These are phyloP conservation scores for Protobothrops flavoviridis DNA, from an alignment of 2,113 vertebrate species.

Conservation along the genomic window DNA sequence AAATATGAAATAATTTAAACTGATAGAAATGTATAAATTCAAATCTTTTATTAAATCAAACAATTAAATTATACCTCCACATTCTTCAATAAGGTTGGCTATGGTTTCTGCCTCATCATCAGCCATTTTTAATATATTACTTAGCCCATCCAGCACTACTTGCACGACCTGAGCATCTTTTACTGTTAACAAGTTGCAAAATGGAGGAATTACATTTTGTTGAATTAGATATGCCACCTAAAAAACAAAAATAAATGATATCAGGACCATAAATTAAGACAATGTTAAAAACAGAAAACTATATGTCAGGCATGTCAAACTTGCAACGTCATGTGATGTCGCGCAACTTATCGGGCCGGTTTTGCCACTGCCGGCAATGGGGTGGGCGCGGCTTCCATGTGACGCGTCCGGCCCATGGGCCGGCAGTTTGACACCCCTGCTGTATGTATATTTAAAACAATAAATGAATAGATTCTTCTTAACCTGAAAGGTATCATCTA, in stretches of 20 bases:
- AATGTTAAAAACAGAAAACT: background rate
- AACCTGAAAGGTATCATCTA: background rate
- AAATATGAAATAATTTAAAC: background rate
- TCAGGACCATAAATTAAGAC: accelerated
- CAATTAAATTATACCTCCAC: conserved; percentile 80
- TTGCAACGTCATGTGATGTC: too few relatives aligned
- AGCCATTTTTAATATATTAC: conserved; percentile 99
- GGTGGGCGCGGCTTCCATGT: too few relatives aligned
- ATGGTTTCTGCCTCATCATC: conserved; percentile 97
- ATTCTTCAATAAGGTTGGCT: conserved; percentile 98
- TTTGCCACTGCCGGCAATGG: too few relatives aligned
- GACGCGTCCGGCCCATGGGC: too few relatives aligned
- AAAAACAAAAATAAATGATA: conserved; percentile 6
- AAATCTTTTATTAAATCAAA: background rate
- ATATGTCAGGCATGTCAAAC: too few relatives aligned
- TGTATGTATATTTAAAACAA: background rate
- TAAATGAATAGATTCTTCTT: background rate
- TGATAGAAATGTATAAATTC: background rate
- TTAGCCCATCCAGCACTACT: conserved; percentile 96
- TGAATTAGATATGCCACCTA: conserved; percentile 97
- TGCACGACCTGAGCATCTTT: conserved; percentile 98
- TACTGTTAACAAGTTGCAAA: conserved; percentile 97
- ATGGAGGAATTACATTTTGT: conserved; percentile 97
- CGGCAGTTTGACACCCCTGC: too few relatives aligned
- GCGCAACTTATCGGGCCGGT: too few relatives aligned